Evolutionary conservation across 2,113 vertebrate species (phyloP).

Genomic region (Proterorhinus semilunaris): DNA sequence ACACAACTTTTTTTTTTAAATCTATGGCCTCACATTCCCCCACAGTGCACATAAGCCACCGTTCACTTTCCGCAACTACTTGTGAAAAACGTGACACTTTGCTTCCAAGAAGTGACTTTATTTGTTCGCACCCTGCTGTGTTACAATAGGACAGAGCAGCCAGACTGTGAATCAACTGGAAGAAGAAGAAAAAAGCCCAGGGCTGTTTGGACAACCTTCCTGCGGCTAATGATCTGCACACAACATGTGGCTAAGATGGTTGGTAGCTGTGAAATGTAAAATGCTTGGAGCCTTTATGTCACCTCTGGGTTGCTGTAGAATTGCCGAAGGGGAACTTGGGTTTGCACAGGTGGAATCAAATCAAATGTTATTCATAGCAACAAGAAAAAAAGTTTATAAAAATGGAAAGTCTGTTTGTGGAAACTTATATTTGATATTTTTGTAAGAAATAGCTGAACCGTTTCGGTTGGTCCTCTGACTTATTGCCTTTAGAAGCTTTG

Average conservation of each 20-base stretch:
- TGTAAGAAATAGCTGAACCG: too few species aligned
- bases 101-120: slow-evolving; percentile 36
- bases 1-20: not conserved
- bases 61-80: slow-evolving; percentile 37
- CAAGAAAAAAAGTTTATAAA: not conserved
- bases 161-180: slow-evolving; percentile 34
- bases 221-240: slow-evolving; percentile 49
- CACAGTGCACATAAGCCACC: slow-evolving; percentile 6
- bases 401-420: not conserved
- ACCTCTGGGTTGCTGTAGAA: slow-evolving; percentile 45
- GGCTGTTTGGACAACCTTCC: slow-evolving; percentile 50
- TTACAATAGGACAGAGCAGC: slow-evolving; percentile 7
- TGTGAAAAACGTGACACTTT: slow-evolving; percentile 37
- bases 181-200: slow-evolving; percentile 12
- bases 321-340: slow-evolving; percentile 41
- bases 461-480: too few species aligned
- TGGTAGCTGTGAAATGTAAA: slow-evolving; percentile 41
- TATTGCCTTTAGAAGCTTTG: too few species aligned
- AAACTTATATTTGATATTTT: not conserved
- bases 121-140: slow-evolving; percentile 32
- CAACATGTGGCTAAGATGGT: slow-evolving; percentile 36
- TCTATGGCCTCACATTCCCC: slow-evolving; percentile 4
- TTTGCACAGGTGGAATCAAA: slow-evolving; percentile 33
- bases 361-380: not conserved
- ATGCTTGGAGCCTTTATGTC: slow-evolving; percentile 47